Conservation (phyloP, 2,888 invertebrate genomes). For the Drosophila tripunctata region DNA sequence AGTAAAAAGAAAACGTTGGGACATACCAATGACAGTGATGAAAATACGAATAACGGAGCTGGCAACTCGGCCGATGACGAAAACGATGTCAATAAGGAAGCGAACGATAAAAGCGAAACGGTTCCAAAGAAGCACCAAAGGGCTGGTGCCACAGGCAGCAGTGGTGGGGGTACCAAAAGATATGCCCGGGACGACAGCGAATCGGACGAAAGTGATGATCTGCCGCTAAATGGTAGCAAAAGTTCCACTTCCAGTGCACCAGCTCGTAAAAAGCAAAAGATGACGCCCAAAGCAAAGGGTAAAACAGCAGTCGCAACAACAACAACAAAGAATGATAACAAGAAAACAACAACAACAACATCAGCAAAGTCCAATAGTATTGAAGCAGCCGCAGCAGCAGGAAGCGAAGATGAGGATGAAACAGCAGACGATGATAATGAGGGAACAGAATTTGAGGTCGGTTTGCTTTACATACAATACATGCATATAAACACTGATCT, state of each 20-base stretch:
- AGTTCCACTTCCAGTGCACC: conserved; percentile 76
- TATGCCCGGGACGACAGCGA: conserved; percentile 1
- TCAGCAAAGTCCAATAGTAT: conserved; percentile 3
- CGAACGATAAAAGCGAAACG: conserved; percentile 38
- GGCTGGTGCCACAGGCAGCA: background rate
- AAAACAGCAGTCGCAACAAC: conserved; percentile 3
- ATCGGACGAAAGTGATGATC: conserved; percentile 72
- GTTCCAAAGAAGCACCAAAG: conserved; percentile 34
- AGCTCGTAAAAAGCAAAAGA: conserved; percentile 59
- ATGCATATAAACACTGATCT: background rate
- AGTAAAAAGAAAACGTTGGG: conserved; percentile 77
- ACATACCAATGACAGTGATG: conserved; percentile 64
- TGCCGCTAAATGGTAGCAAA: conserved; percentile 74
- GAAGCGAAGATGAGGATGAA: conserved; percentile 38
- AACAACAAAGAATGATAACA: conserved; percentile 18
- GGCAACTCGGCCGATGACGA: conserved; percentile 41
- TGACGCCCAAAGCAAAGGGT: conserved; percentile 29
- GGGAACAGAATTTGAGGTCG: conserved; percentile 76
- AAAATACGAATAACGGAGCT: conserved; percentile 67
- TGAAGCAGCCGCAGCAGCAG: too few relatives aligned
- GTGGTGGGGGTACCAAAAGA: too few relatives aligned
- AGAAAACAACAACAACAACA: background rate
- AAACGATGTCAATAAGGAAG: conserved; percentile 19
- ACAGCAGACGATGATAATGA: conserved; percentile 83
- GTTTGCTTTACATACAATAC: background rate